A percentile compares a stretch with the other conserved stretches of the same genome.
These are phyloP conservation scores for Sitophilus oryzae DNA, from an alignment of 1,140 invertebrate species.

Conservation along the genomic window DNA sequence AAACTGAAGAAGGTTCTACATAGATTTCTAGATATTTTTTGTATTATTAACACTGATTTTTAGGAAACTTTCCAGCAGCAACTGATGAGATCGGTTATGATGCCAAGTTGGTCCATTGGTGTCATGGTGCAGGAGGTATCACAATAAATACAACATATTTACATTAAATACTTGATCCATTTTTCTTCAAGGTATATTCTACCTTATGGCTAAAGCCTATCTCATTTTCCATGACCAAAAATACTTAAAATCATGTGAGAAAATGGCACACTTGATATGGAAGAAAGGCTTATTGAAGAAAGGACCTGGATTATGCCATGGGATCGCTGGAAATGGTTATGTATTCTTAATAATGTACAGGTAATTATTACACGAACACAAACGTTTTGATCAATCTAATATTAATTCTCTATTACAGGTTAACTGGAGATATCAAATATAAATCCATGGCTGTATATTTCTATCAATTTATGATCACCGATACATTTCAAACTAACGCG, in stretches of 20 bases:
- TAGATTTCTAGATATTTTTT: not conserved
- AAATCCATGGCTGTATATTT: conserved; percentile 70
- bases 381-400: not conserved
- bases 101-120: conserved; percentile 79
- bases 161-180: too few species aligned
- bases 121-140: conserved; percentile 77
- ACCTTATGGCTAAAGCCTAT: conserved; percentile 77
- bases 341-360: conserved; percentile 75
- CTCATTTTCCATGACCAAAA: conserved; percentile 65
- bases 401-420: conserved; percentile 17
- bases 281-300: conserved; percentile 71
- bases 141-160: conserved; percentile 10
- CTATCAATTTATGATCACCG: conserved; percentile 65
- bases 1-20: conserved; percentile 43
- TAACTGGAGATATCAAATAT: conserved; percentile 67
- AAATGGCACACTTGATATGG: conserved; percentile 73
- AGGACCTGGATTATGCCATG: conserved; percentile 80
- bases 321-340: conserved; percentile 79
- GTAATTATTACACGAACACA: not conserved
- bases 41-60: not conserved
- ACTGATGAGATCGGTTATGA: conserved; percentile 60
- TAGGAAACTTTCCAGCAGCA: conserved; percentile 75
- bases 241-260: conserved; percentile 64
- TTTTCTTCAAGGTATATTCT: conserved; percentile 45
- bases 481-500: conserved; percentile 61